Evolutionary conservation across 2,888 invertebrate species (phyloP), one percentile per base, ranked within the genome.

Genomic region (Netelia virgata): DNA sequence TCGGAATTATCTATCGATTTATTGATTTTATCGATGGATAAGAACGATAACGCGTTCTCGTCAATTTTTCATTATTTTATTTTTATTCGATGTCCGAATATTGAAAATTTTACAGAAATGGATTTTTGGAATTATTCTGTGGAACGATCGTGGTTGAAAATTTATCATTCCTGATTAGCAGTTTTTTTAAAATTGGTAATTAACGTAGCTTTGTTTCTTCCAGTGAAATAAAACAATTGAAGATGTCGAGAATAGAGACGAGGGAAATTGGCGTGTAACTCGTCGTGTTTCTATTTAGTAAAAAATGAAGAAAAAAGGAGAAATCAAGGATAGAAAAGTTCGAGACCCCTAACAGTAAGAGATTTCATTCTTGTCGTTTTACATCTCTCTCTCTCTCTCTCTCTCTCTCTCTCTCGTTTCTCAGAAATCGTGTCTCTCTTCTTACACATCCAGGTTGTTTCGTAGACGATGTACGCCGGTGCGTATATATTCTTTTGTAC

Each of bases 321-420:
- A 41, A 55, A 75, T 43, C n/a, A 8, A 76, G 23, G 55, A 28
- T 59, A 41, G 28, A 66, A 57, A 20, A 47, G 47, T 50, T 50
- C 14, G 47, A 50, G 66, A 50, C 11, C 18, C 23, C 50, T 18
- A 18, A 20, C n/a, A 36, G 23, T 20, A 41, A 18, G 41, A 59
- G 59, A 57, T 3, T 57, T 55, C 23, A 16, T 43, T 66, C 43
- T 68, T 68, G 11, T 3, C 72, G 20, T 41, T 41, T 59, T 14
- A 59, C 72, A 41, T 72, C 72, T 43, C 59, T 43, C 20, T 11
- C 23, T n/a, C n/a, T n/a, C n/a, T n/a, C n/a, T n/a, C n/a, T n/a
- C n/a, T 20, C 43, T 73, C 20, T 11, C 50, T 61, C 9, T 23
- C 47, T 50, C 28, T 50, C 18, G 41, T 5, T 47, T 20, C 10